Conservation (phyloP, 2,888 invertebrate species). For the Nephrotoma appendiculata region DNA sequence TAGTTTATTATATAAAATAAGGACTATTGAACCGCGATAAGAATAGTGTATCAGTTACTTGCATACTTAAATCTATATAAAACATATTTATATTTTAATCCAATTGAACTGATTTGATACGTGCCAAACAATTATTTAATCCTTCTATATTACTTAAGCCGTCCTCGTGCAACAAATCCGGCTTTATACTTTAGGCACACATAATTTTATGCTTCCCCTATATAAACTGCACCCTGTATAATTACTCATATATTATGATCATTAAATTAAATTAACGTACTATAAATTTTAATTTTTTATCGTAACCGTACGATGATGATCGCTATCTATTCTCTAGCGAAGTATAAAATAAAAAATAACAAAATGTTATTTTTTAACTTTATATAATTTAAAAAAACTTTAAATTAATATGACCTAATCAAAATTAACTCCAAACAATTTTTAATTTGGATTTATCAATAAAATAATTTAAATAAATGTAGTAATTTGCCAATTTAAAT, state of each 20-base stretch:
- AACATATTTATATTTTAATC: background rate
- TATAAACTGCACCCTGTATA: background rate
- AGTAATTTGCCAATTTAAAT: background rate
- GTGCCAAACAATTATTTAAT: background rate
- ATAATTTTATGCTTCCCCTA: background rate
- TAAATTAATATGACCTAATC: background rate
- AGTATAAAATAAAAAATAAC: background rate
- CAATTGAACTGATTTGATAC: background rate
- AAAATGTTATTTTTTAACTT: background rate
- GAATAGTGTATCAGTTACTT: background rate
- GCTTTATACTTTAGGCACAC: background rate
- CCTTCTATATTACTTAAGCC: background rate
- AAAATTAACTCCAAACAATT: background rate
- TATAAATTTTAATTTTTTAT: background rate
- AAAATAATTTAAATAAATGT: background rate
- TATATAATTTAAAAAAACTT: background rate
- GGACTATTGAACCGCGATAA: background rate
- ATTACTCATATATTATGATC: background rate
- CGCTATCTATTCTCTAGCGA: background rate
- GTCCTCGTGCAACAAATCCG: background rate
- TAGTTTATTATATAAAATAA: background rate
- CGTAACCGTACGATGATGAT: background rate
- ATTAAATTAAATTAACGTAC: background rate
- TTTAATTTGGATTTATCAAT: background rate
- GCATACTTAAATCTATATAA: background rate